These are phyloP conservation scores for Cataglyphis livida DNA, from an alignment of 2,888 invertebrate species.

Conservation along the genomic window DNA sequence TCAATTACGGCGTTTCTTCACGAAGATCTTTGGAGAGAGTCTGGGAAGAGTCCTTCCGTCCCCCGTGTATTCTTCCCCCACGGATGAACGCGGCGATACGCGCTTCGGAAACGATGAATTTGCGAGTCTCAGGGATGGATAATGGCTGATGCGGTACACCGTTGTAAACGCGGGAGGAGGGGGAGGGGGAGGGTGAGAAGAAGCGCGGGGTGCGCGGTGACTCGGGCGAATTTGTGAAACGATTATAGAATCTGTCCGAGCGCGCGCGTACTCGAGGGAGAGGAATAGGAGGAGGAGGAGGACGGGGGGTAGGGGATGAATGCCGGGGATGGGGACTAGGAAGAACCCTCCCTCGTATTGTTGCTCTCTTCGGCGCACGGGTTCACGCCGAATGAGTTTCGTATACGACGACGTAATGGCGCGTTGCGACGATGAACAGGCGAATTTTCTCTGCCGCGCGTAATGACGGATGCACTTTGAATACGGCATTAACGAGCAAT, in stretches of 20 bases:
- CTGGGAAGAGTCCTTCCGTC: background rate
- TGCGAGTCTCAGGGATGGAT: slow-evolving; percentile 63
- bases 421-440: slow-evolving; percentile 57
- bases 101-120: slow-evolving; percentile 67
- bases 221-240: slow-evolving; percentile 71
- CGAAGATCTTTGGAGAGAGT: slow-evolving; percentile 30
- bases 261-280: slow-evolving; percentile 46
- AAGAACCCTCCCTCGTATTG: slow-evolving; percentile 41
- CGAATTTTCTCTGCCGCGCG: slow-evolving; percentile 38
- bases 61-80: slow-evolving; percentile 22
- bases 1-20: slow-evolving; percentile 46
- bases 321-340: slow-evolving; percentile 12
- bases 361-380: slow-evolving; percentile 49
- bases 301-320: background rate
- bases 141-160: slow-evolving; percentile 54
- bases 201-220: slow-evolving; percentile 51
- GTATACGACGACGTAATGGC: slow-evolving; percentile 63
- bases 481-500: slow-evolving; percentile 35
- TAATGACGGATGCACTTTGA: slow-evolving; percentile 43
- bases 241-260: slow-evolving; percentile 68
- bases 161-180: slow-evolving; percentile 42
- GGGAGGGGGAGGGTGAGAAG: background rate
- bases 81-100: slow-evolving; percentile 38
- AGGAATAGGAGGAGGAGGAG: background rate
- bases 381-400: slow-evolving; percentile 62